Evolutionary conservation across 2,888 invertebrate species (phyloP).

Genomic region (Coenonympha arcania): DNA sequence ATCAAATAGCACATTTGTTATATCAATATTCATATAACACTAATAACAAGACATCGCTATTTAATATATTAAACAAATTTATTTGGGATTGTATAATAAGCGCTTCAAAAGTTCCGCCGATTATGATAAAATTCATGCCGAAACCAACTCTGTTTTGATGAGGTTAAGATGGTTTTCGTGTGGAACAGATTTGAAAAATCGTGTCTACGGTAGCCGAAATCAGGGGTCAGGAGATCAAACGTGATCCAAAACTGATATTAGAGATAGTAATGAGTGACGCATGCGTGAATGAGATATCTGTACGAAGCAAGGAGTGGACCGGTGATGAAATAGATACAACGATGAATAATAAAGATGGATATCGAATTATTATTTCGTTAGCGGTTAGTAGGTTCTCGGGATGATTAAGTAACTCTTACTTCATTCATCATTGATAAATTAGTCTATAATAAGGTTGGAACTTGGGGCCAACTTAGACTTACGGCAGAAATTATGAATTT

Average conservation of each 20-base stretch:
- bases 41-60: slow-evolving; percentile 43
- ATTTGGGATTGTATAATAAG: slow-evolving; percentile 63
- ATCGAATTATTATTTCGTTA: slow-evolving; percentile 20
- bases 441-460: background rate
- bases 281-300: slow-evolving; percentile 70
- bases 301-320: slow-evolving; percentile 38
- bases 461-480: background rate
- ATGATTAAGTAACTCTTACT: slow-evolving; percentile 1
- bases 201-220: slow-evolving; percentile 71
- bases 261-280: slow-evolving; percentile 63
- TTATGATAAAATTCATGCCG: slow-evolving; percentile 24
- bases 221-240: slow-evolving; percentile 69
- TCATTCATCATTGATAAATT: background rate
- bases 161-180: slow-evolving; percentile 34
- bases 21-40: slow-evolving; percentile 39
- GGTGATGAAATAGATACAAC: slow-evolving; percentile 32
- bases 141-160: slow-evolving; percentile 27
- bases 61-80: slow-evolving; percentile 49
- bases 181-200: slow-evolving; percentile 42
- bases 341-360: slow-evolving; percentile 20
- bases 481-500: no score
- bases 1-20: slow-evolving; percentile 33
- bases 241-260: slow-evolving; percentile 70
- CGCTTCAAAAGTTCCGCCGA: slow-evolving; percentile 49
- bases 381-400: background rate